phyloP scores from a whole-genome alignment of 2,797 vertebrate genomes.

The Malacoctenus gilli region DNA sequence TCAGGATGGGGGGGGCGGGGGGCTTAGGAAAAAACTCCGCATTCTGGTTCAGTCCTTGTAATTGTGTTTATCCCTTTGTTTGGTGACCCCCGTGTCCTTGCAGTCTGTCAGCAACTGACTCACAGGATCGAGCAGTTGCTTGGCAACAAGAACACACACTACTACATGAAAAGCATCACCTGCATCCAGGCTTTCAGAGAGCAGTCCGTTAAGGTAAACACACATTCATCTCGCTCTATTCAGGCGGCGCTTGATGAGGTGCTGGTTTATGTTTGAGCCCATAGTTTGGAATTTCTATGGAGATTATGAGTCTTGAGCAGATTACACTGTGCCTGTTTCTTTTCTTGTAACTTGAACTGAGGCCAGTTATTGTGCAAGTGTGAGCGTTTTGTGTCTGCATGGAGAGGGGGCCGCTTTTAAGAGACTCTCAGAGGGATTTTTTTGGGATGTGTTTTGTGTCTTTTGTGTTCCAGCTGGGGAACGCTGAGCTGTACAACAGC shows the following conservation, averaged over 20 bases:
- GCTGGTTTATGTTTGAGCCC: background rate
- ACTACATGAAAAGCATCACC: slow-evolving; percentile 92
- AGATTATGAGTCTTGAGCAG: slow-evolving; percentile 45
- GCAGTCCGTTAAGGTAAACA: slow-evolving; percentile 90
- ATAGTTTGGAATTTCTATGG: slow-evolving; percentile 18
- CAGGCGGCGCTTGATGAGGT: slow-evolving; percentile 18
- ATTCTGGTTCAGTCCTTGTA: slow-evolving; percentile 40
- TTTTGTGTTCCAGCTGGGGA: slow-evolving; percentile 69
- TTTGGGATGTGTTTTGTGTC: slow-evolving; percentile 45
- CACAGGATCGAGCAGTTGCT: slow-evolving; percentile 91
- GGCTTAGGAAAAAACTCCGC: slow-evolving; percentile 7
- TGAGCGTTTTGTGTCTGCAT: background rate
- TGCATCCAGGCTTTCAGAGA: slow-evolving; percentile 91
- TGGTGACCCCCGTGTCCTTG: slow-evolving; percentile 64
- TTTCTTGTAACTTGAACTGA: slow-evolving; percentile 34
- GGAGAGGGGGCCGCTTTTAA: slow-evolving; percentile 29
- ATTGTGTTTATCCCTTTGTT: slow-evolving; percentile 62
- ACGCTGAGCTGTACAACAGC: slow-evolving; percentile 87
- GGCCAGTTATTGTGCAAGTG: slow-evolving; percentile 26
- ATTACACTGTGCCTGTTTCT: slow-evolving; percentile 44
- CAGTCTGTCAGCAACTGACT: slow-evolving; percentile 92
- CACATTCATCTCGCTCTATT: slow-evolving; percentile 30
- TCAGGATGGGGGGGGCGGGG: background rate
- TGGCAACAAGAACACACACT: slow-evolving; percentile 86
- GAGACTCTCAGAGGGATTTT: too few relatives aligned